Evolutionary conservation across 2,888 invertebrate species (phyloP).

Genomic region (Malthinus seriepunctatus): DNA sequence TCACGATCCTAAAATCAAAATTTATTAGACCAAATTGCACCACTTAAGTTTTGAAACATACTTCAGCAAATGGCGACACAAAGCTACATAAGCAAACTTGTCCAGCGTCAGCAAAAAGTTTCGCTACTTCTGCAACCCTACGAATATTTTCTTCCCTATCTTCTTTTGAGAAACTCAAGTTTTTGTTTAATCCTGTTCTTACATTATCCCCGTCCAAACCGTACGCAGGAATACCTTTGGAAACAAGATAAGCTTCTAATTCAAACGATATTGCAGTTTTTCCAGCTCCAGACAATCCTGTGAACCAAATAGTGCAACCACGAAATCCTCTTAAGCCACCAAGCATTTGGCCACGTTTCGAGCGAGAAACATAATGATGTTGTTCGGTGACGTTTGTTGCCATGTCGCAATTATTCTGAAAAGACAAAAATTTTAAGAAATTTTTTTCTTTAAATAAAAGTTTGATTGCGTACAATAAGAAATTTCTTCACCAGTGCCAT

Average conservation of each 20-base stretch:
- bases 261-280: slow-evolving; percentile 98
- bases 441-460: background rate
- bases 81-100: slow-evolving; percentile 96
- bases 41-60: background rate
- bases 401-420: slow-evolving; percentile 67
- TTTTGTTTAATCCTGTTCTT: slow-evolving; percentile 92
- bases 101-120: slow-evolving; percentile 96
- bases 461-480: background rate
- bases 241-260: slow-evolving; percentile 90
- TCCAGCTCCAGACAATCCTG: slow-evolving; percentile 90
- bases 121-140: slow-evolving; percentile 95
- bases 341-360: slow-evolving; percentile 87
- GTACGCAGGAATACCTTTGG: slow-evolving; percentile 90
- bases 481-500: background rate
- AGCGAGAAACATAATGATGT: slow-evolving; percentile 91
- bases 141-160: slow-evolving; percentile 98
- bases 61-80: slow-evolving; percentile 91
- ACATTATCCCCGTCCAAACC: slow-evolving; percentile 98
- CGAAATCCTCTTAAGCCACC: slow-evolving; percentile 88
- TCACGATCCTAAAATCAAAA: slow-evolving; percentile 72
- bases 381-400: slow-evolving; percentile 95
- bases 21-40: too few species aligned
- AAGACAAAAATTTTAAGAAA: background rate
- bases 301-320: slow-evolving; percentile 97
- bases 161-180: slow-evolving; percentile 92